Percentiles rank a stretch among this genome's conserved stretches.
Conservation (phyloP, 2,888 invertebrate genomes). For the Hedya salicella region DNA sequence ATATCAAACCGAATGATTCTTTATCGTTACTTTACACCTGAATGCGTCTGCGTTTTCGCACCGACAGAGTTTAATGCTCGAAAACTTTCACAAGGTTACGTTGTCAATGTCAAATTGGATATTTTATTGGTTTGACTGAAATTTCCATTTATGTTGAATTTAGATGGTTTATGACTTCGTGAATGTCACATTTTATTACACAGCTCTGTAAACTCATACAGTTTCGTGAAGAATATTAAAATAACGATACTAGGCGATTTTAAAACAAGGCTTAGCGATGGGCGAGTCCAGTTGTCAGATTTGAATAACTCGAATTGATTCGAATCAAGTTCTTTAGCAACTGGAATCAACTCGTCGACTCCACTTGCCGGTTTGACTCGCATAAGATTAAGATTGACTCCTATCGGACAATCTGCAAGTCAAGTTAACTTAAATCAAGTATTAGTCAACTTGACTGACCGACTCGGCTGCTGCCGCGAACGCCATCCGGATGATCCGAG, state of each 20-base stretch:
- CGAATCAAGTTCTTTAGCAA: too few species aligned
- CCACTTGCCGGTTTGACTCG: too few species aligned
- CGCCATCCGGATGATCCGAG: too few species aligned
- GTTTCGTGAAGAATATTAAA: neutral
- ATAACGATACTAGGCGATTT: neutral
- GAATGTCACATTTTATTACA: neutral
- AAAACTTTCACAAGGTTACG: neutral
- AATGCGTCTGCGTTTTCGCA: neutral
- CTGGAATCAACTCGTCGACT: too few species aligned
- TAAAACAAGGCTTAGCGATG: too few species aligned
- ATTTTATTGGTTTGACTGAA: neutral
- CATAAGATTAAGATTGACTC: too few species aligned
- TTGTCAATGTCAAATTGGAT: neutral
- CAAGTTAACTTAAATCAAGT: too few species aligned
- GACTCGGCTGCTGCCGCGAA: too few species aligned
- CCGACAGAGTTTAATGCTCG: neutral
- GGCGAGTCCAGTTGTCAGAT: too few species aligned
- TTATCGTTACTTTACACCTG: conserved; percentile 2
- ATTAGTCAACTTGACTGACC: too few species aligned
- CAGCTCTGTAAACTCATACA: neutral
- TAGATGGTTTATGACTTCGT: neutral
- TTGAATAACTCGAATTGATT: too few species aligned
- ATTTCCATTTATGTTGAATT: neutral
- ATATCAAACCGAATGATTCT: neutral
- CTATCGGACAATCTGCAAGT: too few species aligned